Base-by-base conservation (phyloP, 2,113 vertebrate genomes). In the Etheostoma cragini region DNA sequence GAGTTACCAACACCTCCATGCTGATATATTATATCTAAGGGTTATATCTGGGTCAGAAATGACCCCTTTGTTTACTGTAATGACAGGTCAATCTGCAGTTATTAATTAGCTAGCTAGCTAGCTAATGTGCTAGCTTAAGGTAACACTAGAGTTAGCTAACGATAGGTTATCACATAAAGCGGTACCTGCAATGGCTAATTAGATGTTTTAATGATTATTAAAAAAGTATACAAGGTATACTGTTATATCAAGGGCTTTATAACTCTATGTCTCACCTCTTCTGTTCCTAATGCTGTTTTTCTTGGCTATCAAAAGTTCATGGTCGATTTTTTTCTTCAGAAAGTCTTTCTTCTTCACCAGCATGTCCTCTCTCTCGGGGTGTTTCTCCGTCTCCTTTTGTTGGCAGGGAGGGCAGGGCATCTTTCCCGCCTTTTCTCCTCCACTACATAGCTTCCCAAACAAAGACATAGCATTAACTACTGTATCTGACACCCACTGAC, bases 251-350 rank as follows among this genome's bases (percentile, higher is more conserved):
- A 14, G 22, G 46, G 17, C n/a, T 22, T 45, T 6, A 38, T 21
- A 1, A 22, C 14, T 38, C 1, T 42, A 42, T 5, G n/a, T n/a
- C 62, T 73, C 53, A 88, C 80, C 73, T 78, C 16, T 54, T 61
- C 30, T 78, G 57, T 76, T 81, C 26, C 26, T 67, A 4, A 21
- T 75, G n/a, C 21, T 42, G 70, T 72, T 81, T 67, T 72, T 81
- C 78, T 81, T 81, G 61, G 38, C 74, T 4, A 19, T 10, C 50
- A 68, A 3, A 21, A 77, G 57, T 3, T 84, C 11, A 19, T 26
- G 49, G 1, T 78, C 16, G 24, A 88, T 76, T 38, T 53, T 81
- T 15, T 7, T 69, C 35, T 47, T 54, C 17, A 81, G 56, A 54
- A 21, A 11, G 0, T 64, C 72, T 46, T 30, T 69, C 24, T 69